Evolutionary conservation across 2,797 vertebrate genomes (phyloP), one percentile per base, ranked within the genome.

Genomic region (Vipera latastei): DNA sequence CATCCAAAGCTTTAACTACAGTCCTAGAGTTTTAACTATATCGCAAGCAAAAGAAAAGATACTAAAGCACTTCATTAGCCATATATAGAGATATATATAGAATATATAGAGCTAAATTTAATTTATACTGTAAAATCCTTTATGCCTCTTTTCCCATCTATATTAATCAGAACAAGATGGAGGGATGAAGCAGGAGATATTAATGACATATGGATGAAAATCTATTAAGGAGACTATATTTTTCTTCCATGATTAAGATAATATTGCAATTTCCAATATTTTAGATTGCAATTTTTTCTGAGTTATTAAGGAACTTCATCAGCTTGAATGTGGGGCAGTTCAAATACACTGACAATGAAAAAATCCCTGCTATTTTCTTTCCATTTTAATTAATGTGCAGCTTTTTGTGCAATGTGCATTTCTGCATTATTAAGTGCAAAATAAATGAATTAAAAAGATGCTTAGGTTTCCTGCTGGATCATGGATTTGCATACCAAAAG

Each of bases 341-440:
- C 44, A 92, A 92, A 5, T n/a, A 25, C 92, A 78, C 55, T 95
- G 60, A 86, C 87, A 94, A 90, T 90, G 63, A 95, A 95, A 91
- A 63, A 26, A 0, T 53, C 91, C 1, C 60, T 61, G 60, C 90
- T 93, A 61, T 20, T 93, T 90, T 83, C 5, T 92, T 94, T 93
- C 9, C 83, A 9, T 86, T 95, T 90, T 94, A 78, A 95, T 85
- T 93, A 93, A 18, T 65, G 61, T 93, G 0, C 6, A 93, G 25
- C 25, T 1, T 61, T 88, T 93, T 93, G 53, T 91, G 38, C 86
- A 12, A 92, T 91, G 88, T 92, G 25, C 32, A 61, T 89, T 59
- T 92, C 89, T 11, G 61, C 51, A 48, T 61, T 60, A 88, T 20
- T 6, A 57, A 44, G 12, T 9, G 11, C 59, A 90, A 91, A 55